These are phyloP conservation scores for Lepilemur ruficaudatus DNA, from an alignment of 2,797 vertebrate species.

Conservation along the genomic window DNA sequence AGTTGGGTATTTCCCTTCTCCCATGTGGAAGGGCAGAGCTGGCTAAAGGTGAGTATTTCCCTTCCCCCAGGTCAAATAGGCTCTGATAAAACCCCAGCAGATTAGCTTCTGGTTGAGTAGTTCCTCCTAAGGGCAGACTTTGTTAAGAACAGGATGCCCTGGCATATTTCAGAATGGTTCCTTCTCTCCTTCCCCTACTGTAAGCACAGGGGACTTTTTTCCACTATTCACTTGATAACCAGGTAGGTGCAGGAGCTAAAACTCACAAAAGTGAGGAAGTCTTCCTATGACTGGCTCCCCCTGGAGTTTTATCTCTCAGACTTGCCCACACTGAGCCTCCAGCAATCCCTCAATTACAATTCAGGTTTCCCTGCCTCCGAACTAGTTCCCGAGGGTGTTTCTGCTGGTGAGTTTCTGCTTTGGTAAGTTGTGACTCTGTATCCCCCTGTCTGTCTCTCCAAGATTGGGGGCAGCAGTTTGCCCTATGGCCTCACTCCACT, in stretches of 20 bases:
- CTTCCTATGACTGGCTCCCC: too few relatives aligned
- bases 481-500: not conserved
- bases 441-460: not conserved
- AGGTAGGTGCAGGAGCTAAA: not conserved
- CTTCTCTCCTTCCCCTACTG: not conserved
- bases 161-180: not conserved
- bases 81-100: not conserved
- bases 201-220: not conserved
- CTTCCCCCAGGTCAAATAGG: not conserved
- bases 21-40: not conserved
- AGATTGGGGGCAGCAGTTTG: not conserved
- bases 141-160: not conserved
- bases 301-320: not conserved
- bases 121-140: not conserved
- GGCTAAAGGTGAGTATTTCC: too few relatives aligned
- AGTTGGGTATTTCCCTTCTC: not conserved
- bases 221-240: not conserved
- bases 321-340: not conserved
- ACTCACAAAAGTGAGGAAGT: fast-evolving
- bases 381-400: not conserved
- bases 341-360: not conserved
- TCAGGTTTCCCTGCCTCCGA: not conserved
- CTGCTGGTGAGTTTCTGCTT: not conserved
- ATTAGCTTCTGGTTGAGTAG: not conserved
- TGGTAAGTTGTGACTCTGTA: not conserved